Conservation (phyloP, 2,113 vertebrate genomes). For the Albula goreensis region DNA sequence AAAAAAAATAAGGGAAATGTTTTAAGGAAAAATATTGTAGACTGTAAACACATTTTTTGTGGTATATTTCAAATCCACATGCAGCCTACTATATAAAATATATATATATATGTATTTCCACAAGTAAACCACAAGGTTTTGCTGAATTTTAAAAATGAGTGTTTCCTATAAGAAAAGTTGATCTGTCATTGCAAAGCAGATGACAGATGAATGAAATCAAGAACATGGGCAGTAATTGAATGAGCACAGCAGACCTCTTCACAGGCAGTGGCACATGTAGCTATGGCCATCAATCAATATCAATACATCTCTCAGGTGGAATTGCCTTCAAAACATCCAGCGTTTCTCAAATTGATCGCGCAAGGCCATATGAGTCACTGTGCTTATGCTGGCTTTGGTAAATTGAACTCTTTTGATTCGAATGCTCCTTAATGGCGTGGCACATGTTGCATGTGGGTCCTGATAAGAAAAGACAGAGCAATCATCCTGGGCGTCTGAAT, state of each 20-base stretch:
- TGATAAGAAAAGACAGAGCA: too few species aligned
- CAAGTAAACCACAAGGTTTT: background rate
- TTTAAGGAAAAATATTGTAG: too few species aligned
- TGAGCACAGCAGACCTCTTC: background rate
- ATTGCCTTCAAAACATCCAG: conserved; percentile 4
- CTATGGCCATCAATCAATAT: conserved; percentile 1
- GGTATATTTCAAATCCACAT: too few species aligned
- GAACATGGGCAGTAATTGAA: conserved; percentile 10
- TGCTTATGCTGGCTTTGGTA: background rate
- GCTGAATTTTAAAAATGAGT: background rate
- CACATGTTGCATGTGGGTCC: too few species aligned
- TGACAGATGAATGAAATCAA: conserved; percentile 15
- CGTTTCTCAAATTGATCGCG: background rate
- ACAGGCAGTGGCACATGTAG: background rate
- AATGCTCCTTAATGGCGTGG: too few species aligned
- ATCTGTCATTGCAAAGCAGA: background rate
- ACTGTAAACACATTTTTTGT: too few species aligned
- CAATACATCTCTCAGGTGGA: background rate
- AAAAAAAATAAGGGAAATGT: too few species aligned
- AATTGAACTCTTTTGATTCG: too few species aligned
- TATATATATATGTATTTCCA: background rate
- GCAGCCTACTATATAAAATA: too few species aligned
- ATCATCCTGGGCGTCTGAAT: background rate
- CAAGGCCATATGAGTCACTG: background rate
- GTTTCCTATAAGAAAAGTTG: background rate